phyloP scores from a whole-genome alignment of 2,797 vertebrate species.

The Lycodopsis pacificus region DNA sequence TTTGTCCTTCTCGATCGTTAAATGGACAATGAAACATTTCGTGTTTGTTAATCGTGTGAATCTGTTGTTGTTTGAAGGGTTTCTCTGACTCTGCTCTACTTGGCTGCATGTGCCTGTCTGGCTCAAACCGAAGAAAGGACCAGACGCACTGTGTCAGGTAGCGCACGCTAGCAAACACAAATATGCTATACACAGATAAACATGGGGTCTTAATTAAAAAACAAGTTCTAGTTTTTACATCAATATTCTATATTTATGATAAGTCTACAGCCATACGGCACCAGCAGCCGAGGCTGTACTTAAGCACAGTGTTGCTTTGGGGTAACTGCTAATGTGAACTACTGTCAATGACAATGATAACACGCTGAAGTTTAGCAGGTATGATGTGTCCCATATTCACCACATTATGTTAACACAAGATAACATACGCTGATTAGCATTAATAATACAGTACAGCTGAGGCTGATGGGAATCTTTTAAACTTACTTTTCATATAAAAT shows the following conservation, averaged over 20 bases:
- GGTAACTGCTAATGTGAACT: neutral
- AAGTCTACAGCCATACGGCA: neutral
- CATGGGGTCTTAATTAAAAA: neutral
- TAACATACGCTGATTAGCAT: neutral
- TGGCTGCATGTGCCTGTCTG: slow-evolving; percentile 47
- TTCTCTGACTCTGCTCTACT: slow-evolving; percentile 53
- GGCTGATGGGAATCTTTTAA: too few relatives aligned
- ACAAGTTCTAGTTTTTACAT: neutral
- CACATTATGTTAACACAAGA: neutral
- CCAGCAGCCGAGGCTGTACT: neutral
- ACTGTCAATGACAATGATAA: neutral
- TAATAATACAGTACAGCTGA: neutral
- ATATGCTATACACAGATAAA: neutral
- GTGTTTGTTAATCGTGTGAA: neutral
- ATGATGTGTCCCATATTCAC: neutral
- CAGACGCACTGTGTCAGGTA: slow-evolving; percentile 56
- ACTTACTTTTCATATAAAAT: neutral
- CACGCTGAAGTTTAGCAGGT: neutral
- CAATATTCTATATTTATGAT: neutral
- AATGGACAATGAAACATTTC: neutral
- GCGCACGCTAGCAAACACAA: slow-evolving; percentile 1
- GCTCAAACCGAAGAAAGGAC: slow-evolving; percentile 34
- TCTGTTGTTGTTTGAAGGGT: slow-evolving; percentile 61
- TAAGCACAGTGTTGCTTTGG: neutral
- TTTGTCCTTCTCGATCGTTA: neutral